phyloP scores from a whole-genome alignment of 2,113 vertebrate species.

The Xyrauchen texanus region DNA sequence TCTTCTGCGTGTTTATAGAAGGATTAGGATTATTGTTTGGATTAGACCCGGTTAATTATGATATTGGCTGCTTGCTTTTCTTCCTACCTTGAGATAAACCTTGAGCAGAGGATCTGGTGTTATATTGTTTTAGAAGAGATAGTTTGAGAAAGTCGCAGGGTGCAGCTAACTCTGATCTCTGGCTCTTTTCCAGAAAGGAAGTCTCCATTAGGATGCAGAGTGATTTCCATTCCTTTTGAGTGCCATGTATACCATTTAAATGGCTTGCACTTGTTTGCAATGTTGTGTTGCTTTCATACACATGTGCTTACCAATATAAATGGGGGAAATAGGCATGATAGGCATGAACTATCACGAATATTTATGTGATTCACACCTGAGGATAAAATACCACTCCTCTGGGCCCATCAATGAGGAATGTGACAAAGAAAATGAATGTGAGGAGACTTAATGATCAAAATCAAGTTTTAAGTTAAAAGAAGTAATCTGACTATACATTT shows the following conservation, averaged over 20 bases:
- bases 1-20: neutral
- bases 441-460: too few relatives aligned
- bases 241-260: slow-evolving; percentile 1
- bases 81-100: neutral
- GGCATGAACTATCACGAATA: too few relatives aligned
- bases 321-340: too few relatives aligned
- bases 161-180: slow-evolving; percentile 10
- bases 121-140: neutral
- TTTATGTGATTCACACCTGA: too few relatives aligned
- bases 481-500: too few relatives aligned
- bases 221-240: slow-evolving; percentile 36
- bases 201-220: slow-evolving; percentile 43
- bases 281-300: neutral
- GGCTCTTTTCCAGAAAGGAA: slow-evolving; percentile 40
- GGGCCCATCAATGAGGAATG: too few relatives aligned
- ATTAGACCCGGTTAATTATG: neutral
- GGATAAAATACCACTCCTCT: too few relatives aligned
- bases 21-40: neutral
- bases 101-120: neutral
- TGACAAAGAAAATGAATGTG: too few relatives aligned
- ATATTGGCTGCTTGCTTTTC: neutral
- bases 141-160: neutral
- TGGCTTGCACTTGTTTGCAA: slow-evolving; percentile 36
- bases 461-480: too few relatives aligned
- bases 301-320: neutral